phyloP scores from a whole-genome alignment of 2,797 vertebrate genomes.

The Phataginus tricuspis region DNA sequence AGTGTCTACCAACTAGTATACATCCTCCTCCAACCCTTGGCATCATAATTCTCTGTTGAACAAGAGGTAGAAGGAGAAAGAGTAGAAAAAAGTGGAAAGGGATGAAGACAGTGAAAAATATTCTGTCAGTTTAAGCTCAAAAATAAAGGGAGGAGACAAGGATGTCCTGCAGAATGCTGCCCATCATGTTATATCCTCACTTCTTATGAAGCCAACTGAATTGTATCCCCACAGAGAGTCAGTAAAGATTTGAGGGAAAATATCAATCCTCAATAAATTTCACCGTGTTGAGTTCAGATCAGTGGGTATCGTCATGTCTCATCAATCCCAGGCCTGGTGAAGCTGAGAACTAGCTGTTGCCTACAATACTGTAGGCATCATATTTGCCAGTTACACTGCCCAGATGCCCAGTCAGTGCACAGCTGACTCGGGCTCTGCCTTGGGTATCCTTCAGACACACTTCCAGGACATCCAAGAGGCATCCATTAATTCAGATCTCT shows the following conservation, averaged over 20 bases:
- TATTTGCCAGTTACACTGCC: not conserved
- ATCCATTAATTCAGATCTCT: not conserved
- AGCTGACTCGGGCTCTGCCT: not conserved
- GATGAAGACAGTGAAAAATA: not conserved
- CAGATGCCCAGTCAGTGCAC: not conserved
- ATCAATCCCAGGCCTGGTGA: not conserved
- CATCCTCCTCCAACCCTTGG: not conserved
- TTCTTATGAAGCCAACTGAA: not conserved
- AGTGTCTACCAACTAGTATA: not conserved
- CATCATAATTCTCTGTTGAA: not conserved
- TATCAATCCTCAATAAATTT: not conserved
- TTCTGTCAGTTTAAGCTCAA: not conserved
- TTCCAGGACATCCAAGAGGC: not conserved
- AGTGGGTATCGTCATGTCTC: not conserved
- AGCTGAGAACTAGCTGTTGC: not conserved
- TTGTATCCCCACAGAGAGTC: not conserved
- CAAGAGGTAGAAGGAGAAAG: not conserved
- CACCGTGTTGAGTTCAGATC: not conserved
- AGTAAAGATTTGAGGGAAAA: not conserved
- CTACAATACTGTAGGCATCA: no score
- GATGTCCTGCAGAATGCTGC: not conserved
- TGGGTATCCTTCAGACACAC: not conserved
- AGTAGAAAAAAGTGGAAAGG: not conserved
- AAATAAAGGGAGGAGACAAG: conserved; percentile 25
- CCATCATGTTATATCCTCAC: not conserved